Evolutionary conservation across 37 sponge, comb jelly and placozoan species (phyloP), one percentile per base, ranked within the genome.

Genomic region (Aplysina aerophoba): DNA sequence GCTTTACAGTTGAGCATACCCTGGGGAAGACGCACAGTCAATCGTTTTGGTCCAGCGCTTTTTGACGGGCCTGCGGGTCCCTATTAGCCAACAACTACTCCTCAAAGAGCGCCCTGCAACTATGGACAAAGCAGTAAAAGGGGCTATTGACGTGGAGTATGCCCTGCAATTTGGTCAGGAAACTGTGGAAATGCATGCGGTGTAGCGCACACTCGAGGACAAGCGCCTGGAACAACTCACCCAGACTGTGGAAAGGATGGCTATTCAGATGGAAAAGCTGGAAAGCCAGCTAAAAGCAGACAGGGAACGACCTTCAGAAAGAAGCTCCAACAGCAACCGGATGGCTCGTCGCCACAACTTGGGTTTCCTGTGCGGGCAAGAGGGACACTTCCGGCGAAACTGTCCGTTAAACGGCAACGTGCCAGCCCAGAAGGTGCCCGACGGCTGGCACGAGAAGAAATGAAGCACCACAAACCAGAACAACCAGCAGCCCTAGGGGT

Each of bases 21-120:
- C 81, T 69, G 38, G 37, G 0, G 88, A 87, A 35, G 58, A 55
- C 24, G 20, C 24, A 59, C 80, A 31, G 21, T 87, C 87, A 15
- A 55, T 33, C 35, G 81, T 81, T 34, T 66, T 87, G 2, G 20
- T 80, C 8, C 87, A 87, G 81, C 81, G 58, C 13, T 87, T 87
- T 21, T 34, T 80, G 40, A 87, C 81, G 30, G 87, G 87, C 33
- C 38, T 87, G 59, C 71, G 64, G 11, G 64, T 13, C 11, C 64
- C 28, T 11, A 62, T 85, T 12, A 71, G 85, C 59, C 87, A 79
- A 53, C 80, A 79, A 50, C 20, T 86, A 65, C 39, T 81, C 28
- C 33, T 86, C 0, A 56, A 50, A 27, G 72, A 53, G 54, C 77
- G 65, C 44, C 87, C 87, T 34, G 59, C 27, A 24, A 81, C 72